Percentiles rank a stretch among this genome's conserved stretches.
These are phyloP conservation scores for Papilio machaon DNA, from an alignment of 1,140 invertebrate genomes.

Conservation along the genomic window DNA sequence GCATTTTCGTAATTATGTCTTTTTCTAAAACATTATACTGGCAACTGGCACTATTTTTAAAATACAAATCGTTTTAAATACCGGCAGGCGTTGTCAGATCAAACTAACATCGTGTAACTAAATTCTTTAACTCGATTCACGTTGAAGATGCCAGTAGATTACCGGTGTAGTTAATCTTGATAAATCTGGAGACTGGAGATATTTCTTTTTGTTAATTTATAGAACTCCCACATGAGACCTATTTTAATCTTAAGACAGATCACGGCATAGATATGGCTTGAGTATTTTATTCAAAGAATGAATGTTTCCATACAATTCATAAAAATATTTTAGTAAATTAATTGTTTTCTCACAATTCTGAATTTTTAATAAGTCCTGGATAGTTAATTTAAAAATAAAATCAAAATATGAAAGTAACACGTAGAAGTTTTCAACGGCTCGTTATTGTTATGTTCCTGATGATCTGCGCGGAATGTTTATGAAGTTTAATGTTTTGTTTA, in stretches of 20 bases:
- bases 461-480: slow-evolving; percentile 26
- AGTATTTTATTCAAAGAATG: not conserved
- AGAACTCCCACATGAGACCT: slow-evolving; percentile 12
- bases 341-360: not conserved
- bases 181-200: not conserved
- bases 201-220: slow-evolving; percentile 1
- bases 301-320: not conserved
- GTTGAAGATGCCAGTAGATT: not conserved
- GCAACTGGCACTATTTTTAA: slow-evolving; percentile 67
- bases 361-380: not conserved
- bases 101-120: slow-evolving; percentile 6
- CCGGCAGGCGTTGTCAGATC: slow-evolving; percentile 4
- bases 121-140: slow-evolving; percentile 28
- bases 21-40: slow-evolving; percentile 66
- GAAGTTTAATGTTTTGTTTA: slow-evolving; percentile 38
- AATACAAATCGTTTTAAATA: slow-evolving; percentile 43
- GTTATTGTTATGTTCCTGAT: slow-evolving; percentile 2
- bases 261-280: not conserved
- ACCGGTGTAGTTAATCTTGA: not conserved
- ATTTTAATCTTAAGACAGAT: slow-evolving; percentile 29
- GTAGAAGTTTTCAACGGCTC: not conserved
- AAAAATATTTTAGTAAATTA: not conserved
- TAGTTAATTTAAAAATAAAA: not conserved
- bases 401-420: slow-evolving; percentile 12
- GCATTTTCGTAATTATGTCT: slow-evolving; percentile 74